Percentiles rank a stretch among this genome's conserved stretches.
phyloP scores from a whole-genome alignment of 2,113 vertebrate genomes.

The Psilopsiagon aymara region DNA sequence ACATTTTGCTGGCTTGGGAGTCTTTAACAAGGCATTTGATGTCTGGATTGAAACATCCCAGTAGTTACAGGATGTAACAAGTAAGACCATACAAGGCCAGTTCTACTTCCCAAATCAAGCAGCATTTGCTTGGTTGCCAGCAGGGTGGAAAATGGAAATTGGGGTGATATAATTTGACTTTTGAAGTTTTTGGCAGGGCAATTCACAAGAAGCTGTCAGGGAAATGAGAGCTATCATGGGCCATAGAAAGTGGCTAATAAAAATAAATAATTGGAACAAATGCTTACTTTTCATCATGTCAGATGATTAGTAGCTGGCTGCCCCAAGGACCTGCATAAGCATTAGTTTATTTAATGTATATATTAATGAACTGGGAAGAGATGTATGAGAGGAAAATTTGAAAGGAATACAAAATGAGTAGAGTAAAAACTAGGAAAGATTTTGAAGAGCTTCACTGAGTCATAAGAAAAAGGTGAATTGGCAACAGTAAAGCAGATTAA shows the following conservation, averaged over 20 bases:
- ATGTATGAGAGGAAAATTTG: constrained; percentile 37
- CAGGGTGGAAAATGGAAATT: neutral
- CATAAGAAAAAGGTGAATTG: constrained; percentile 41
- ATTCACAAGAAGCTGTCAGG: constrained; percentile 58
- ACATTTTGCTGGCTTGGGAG: neutral
- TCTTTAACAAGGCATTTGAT: neutral
- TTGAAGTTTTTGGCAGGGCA: constrained; percentile 35
- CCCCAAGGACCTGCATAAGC: constrained; percentile 31
- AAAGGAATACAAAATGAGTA: constrained; percentile 33
- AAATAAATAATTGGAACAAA: constrained; percentile 67
- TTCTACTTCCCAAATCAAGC: neutral
- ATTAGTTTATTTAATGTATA: constrained; percentile 42
- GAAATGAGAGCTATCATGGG: constrained; percentile 48
- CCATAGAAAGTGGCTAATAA: constrained; percentile 47
- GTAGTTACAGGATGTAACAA: neutral
- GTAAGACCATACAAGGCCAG: neutral
- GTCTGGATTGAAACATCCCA: neutral
- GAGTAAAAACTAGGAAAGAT: constrained; percentile 25
- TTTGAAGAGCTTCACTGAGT: constrained; percentile 45
- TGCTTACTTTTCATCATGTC: constrained; percentile 53
- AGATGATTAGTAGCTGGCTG: constrained; percentile 10
- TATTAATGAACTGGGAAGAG: constrained; percentile 64
- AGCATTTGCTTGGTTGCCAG: neutral
- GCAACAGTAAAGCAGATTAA: constrained; percentile 47
- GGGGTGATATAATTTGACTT: constrained; percentile 4